phyloP scores from a whole-genome alignment of 2,888 invertebrate species.

The Diadromus collaris region DNA sequence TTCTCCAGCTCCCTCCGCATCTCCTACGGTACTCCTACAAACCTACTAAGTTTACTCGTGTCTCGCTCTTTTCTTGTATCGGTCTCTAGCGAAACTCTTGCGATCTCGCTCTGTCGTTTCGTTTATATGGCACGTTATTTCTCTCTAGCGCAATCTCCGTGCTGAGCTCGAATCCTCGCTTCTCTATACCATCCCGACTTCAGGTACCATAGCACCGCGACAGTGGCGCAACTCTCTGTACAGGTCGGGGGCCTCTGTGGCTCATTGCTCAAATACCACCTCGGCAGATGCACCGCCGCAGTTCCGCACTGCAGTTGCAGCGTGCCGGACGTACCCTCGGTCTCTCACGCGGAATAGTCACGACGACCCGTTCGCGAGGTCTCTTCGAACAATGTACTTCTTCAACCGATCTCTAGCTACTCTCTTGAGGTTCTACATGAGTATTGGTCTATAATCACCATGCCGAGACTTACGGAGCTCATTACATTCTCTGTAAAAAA shows the following conservation, averaged over 20 bases:
- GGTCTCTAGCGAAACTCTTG: constrained; percentile 15
- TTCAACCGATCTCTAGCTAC: not conserved
- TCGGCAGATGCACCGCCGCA: constrained; percentile 73
- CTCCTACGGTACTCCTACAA: constrained; percentile 15
- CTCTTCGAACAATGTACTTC: constrained; percentile 29
- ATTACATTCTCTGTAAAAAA: not conserved
- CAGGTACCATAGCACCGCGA: constrained; percentile 35
- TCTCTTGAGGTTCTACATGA: not conserved
- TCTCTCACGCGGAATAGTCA: constrained; percentile 42
- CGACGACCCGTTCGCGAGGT: constrained; percentile 6
- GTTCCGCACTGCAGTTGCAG: constrained; percentile 76
- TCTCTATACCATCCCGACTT: constrained; percentile 1
- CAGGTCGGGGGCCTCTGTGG: constrained; percentile 59
- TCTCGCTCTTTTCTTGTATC: constrained; percentile 45
- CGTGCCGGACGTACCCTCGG: constrained; percentile 61
- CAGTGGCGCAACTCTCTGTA: constrained; percentile 55
- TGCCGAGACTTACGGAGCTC: not conserved
- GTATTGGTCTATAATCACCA: not conserved
- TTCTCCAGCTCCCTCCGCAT: constrained; percentile 38
- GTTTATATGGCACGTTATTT: constrained; percentile 14
- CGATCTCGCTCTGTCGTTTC: constrained; percentile 23
- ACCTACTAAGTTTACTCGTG: constrained; percentile 3
- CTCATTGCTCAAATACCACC: constrained; percentile 66
- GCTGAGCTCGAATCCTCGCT: not conserved
- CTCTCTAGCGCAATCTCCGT: not conserved